Base-by-base conservation (phyloP, 2,888 invertebrate genomes). In the Mythimna vitellina region DNA sequence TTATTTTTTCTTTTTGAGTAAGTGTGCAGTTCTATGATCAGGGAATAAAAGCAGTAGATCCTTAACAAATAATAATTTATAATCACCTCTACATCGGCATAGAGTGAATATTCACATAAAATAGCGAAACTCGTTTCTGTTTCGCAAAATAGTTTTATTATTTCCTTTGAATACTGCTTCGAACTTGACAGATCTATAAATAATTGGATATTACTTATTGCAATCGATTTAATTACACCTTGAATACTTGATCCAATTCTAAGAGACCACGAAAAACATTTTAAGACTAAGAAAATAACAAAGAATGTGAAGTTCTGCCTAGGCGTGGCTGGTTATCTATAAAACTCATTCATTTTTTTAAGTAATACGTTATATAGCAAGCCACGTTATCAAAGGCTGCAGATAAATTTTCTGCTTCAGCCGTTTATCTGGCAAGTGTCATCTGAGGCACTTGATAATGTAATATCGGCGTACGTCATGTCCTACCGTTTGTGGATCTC, bases 401-500 rank as follows among this genome's bases (percentile, higher is more conserved):
- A 66, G 73, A 84, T 74, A 78, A 77, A 70, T 79, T 54, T 60
- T 25, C 51, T 65, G 49, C 63, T 65, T 57, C 12, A 61, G 60
- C 29, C 73, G 60, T 76, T 81, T 76, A 78, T 79, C 72, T 66
- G 49, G 54, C 32, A 51, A 25, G 29, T 73, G 68, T 78, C 81
- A 65, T 46, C 56, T 67, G 60, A 65, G 61, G 53, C 61, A 65
- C 58, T 79, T 80, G 86, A 80, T 82, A 79, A 69, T 83, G 61
- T 78, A 72, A 78, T 73, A 81, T 78, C 70, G 58, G 53, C 62
- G 65, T 75, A 82, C 65, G 77, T 86, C 81, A 78, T 82, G 76
- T 82, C 78, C 73, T 78, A 80, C 77, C 73, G 69, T 82, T 82
- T 73, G 77, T 77, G 54, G 73, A 66, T 83, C 89, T 72, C 46